Base-by-base conservation (phyloP, 2,888 invertebrate genomes). In the Mesoligia furuncula region DNA sequence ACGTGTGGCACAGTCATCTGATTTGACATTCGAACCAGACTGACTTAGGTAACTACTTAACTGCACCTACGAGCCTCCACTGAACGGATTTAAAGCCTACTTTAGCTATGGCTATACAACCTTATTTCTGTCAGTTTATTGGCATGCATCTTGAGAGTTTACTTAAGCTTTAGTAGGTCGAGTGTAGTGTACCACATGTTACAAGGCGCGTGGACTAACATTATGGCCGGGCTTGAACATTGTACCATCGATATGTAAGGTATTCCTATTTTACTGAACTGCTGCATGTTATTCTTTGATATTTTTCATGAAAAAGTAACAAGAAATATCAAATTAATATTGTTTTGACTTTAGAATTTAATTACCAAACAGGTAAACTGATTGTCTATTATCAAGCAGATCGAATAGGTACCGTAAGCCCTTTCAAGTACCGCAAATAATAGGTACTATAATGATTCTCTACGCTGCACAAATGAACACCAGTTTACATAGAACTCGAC, bases 371-470 rank as follows among this genome's bases (percentile, higher is more conserved):
- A 80, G 75, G 79, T 81, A 79, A 78, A 79, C 62, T 66, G 24
- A 67, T 77, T 71, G 27, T 73, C 72, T 84, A 85, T 83, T 85
- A 82, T 84, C 80, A 78, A 80, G 68, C 70, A 71, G 39, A 80
- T 71, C 83, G 86, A 89, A 81, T 75, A 73, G 64, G 66, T 88
- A 90, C 90, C 88, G 89, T 91, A 88, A 88, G 83, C 87, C 84
- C 78, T 89, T 89, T 87, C 84, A 89, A 89, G 89, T 90, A 91
- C 91, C 89, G 92, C 92, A 90, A 92, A 93, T 92, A 92, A 93
- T 91, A 91, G 90, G 91, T 89, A 89, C 89, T 87, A 90, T 90
- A 89, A 88, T 89, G 86, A 86, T 89, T 87, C 62, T 84, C 77
- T 88, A 77, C 82, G 79, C 83, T 87, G 73, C 77, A 85, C 81